Conservation (phyloP, 2,888 invertebrate species). For the Drosophila macrospina region DNA sequence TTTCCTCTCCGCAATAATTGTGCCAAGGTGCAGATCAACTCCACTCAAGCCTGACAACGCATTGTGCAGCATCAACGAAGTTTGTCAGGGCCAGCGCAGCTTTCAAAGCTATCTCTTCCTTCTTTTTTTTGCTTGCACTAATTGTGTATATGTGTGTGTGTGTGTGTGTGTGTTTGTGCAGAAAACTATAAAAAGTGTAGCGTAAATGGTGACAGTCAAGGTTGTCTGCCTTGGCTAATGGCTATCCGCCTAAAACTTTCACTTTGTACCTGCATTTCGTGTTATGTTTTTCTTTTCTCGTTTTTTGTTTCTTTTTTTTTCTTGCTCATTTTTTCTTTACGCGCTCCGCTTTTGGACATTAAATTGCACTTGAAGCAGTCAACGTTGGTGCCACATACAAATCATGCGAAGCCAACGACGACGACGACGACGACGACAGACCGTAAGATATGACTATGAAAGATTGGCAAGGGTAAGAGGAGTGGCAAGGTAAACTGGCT, state of each 20-base stretch:
- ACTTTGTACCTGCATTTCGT: constrained; percentile 56
- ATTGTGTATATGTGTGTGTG: constrained; percentile 20
- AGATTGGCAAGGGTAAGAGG: constrained; percentile 18
- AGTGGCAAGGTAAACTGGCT: background rate
- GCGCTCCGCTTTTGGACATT: constrained; percentile 69
- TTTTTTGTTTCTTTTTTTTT: constrained; percentile 13
- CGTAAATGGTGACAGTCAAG: constrained; percentile 64
- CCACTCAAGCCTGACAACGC: constrained; percentile 46
- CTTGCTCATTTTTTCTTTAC: constrained; percentile 27
- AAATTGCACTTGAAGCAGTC: constrained; percentile 66
- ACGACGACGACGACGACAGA: constrained; percentile 17
- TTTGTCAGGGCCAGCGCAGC: constrained; percentile 39
- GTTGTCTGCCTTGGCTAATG: constrained; percentile 66
- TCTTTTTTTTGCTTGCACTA: constrained; percentile 29
- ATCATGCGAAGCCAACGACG: constrained; percentile 61
- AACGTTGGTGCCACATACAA: constrained; percentile 62
- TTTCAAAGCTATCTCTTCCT: constrained; percentile 23
- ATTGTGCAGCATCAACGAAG: constrained; percentile 15
- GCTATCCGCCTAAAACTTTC: constrained; percentile 63
- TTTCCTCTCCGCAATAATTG: constrained; percentile 47
- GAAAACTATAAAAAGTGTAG: constrained; percentile 13
- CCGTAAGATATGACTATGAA: constrained; percentile 59
- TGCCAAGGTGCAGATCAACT: constrained; percentile 51
- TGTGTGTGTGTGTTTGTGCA: background rate
- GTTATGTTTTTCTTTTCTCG: constrained; percentile 32